phyloP scores from a whole-genome alignment of 2,797 vertebrate species.

The Lacerta viridis region DNA sequence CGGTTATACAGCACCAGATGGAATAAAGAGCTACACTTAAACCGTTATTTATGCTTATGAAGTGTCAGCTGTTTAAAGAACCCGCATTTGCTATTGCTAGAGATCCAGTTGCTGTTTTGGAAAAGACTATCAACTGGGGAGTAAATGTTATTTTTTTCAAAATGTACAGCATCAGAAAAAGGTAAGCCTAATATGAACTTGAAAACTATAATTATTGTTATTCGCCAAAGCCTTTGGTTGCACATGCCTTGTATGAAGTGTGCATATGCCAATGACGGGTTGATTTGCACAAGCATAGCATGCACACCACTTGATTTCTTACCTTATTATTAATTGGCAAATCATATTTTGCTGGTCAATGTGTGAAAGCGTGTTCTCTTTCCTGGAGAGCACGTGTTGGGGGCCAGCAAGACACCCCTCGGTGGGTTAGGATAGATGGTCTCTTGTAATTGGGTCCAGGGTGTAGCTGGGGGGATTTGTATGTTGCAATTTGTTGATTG shows the following conservation, averaged over 20 bases:
- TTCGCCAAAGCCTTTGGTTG: neutral
- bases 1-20: neutral
- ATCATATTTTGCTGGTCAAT: neutral
- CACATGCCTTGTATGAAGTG: neutral
- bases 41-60: slow-evolving; percentile 9
- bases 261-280: neutral
- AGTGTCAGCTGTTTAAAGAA: neutral
- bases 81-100: slow-evolving; percentile 4
- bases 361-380: neutral
- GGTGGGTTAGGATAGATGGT: too few species aligned
- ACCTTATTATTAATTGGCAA: neutral
- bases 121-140: neutral
- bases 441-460: too few species aligned
- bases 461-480: too few species aligned
- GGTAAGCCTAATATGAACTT: neutral
- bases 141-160: neutral
- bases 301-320: neutral
- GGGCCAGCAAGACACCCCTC: too few species aligned
- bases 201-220: neutral
- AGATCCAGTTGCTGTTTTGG: neutral
- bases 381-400: too few species aligned
- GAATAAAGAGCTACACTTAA: neutral
- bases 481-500: too few species aligned
- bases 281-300: neutral
- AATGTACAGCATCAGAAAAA: neutral